Evolutionary conservation across 1,140 invertebrate species (phyloP), one percentile per base, ranked within the genome.

Genomic region (Gryon sp.): DNA sequence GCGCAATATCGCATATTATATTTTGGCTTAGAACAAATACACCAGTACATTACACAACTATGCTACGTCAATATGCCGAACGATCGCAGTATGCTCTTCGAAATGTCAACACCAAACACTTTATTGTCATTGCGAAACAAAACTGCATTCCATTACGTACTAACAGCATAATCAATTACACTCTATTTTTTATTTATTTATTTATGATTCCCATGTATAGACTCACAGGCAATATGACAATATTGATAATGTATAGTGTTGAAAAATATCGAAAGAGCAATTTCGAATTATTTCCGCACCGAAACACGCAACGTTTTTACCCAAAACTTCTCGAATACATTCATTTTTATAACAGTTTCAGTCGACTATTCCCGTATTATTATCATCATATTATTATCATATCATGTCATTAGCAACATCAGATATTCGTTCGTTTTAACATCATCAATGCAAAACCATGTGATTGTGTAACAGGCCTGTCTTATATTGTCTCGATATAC

Each of bases 401-500:
- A 55, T 46, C 45, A 12, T 46, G 38, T 68, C 34, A 45, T 66
- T 50, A 73, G 52, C 48, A 45, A 48, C 19, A 63, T 65, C 41
- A 66, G 38, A 46, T 52, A 32, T 32, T 32, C 41, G 22, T 57
- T 32, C 34, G 2, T 57, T 59, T 32, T 2, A 32, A 50, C 16
- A 41, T 76, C 26, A 30, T 59, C 30, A 38, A 28, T 68, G 62
- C 32, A 38, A 72, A 55, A 26, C 62, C 11, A 38, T 66, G 30
- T 50, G 68, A 72, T 73, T 68, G 46, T 77, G 40, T 72, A 62
- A 68, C 75, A 77, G 75, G 68, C 68, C 57, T 24, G 50, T 62
- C 22, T 62, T 68, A 73, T 77, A 72, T 77, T 77, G 75, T 77
- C 75, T 73, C 30, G 62, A 65, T 77, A 68, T 24, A 72, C 68